phyloP scores from a whole-genome alignment of 2,888 invertebrate species.

The Cheiracanthium punctorium region DNA sequence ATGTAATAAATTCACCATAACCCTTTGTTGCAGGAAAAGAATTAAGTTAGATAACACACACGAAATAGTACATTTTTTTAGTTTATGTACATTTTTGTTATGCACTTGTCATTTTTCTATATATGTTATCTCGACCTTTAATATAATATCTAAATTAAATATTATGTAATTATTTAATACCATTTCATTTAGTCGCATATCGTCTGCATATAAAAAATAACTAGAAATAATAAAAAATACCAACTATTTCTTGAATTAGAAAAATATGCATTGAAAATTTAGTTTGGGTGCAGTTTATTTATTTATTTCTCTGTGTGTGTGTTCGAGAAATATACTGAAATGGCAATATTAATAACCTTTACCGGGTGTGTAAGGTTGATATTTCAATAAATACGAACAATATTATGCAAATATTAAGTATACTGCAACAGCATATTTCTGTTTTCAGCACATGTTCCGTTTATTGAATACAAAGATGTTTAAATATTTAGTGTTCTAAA shows the following conservation, averaged over 20 bases:
- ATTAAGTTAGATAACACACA: neutral
- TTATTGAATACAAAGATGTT: no score
- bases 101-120: neutral
- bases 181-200: neutral
- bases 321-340: no score
- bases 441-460: no score
- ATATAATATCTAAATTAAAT: neutral
- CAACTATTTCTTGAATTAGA: neutral
- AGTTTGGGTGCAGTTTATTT: neutral
- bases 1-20: neutral
- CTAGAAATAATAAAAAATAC: no score
- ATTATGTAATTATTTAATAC: neutral
- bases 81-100: neutral
- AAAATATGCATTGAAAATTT: neutral
- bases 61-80: no score
- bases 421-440: no score
- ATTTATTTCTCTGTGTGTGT: no score
- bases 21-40: neutral
- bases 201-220: neutral
- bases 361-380: no score
- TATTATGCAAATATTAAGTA: no score
- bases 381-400: no score
- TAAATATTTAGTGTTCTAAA: no score
- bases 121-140: neutral
- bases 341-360: no score